Percentiles rank a stretch among this genome's conserved stretches.
Conservation (phyloP, 2,797 vertebrate genomes). For the Melanogrammus aeglefinus region DNA sequence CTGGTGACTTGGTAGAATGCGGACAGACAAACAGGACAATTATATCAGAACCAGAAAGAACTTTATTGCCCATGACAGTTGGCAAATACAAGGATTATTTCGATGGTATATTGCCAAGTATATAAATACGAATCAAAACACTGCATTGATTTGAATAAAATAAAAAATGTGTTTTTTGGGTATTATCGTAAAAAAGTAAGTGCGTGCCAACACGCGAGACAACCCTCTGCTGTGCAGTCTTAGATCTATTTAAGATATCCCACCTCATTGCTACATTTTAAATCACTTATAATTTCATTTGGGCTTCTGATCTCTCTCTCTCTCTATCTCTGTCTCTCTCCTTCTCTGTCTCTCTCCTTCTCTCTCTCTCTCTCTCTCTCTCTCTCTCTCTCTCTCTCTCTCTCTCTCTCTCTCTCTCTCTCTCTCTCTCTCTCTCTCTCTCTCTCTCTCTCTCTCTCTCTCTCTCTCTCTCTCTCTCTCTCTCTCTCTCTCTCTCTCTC, state of each 20-base stretch:
- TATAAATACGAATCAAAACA: neutral
- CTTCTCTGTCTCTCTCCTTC: too few relatives aligned
- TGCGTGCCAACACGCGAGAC: neutral
- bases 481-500: neutral
- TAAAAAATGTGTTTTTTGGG: neutral
- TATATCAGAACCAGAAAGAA: neutral
- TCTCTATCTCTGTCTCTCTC: neutral
- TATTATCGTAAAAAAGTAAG: neutral
- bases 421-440: constrained; percentile 6
- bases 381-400: too few relatives aligned
- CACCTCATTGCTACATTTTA: too few relatives aligned
- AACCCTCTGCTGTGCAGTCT: too few relatives aligned
- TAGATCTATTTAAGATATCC: too few relatives aligned
- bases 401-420: too few relatives aligned
- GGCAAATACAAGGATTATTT: neutral
- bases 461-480: constrained; percentile 7
- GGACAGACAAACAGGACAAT: neutral
- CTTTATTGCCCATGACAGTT: neutral
- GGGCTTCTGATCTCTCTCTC: neutral
- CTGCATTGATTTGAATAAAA: neutral
- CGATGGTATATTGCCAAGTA: neutral
- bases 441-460: neutral
- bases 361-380: too few relatives aligned
- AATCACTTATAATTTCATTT: too few relatives aligned
- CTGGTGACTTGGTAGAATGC: neutral